Conservation (phyloP, 2,113 vertebrate genomes). For the Scytalopus superciliaris region DNA sequence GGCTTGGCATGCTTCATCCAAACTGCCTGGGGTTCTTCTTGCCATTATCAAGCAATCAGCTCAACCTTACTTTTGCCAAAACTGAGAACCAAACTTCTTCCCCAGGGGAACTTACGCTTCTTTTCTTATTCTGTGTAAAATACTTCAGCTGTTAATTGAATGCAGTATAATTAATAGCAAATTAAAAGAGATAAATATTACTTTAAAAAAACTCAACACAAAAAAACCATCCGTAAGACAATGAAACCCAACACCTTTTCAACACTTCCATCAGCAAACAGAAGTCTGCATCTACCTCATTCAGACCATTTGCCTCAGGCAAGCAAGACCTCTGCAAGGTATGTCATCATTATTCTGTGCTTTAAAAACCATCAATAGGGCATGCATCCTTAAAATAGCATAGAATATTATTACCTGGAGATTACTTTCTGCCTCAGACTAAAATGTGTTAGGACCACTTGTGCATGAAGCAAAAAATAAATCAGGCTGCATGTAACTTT, state of each 20-base stretch:
- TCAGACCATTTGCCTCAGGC: constrained; percentile 52
- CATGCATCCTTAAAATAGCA: constrained; percentile 48
- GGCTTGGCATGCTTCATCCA: neutral
- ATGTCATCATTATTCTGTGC: constrained; percentile 56
- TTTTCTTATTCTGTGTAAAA: neutral
- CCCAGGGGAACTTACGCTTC: neutral
- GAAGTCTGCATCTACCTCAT: neutral
- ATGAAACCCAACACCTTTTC: neutral
- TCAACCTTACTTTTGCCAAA: neutral
- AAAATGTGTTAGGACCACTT: constrained; percentile 3
- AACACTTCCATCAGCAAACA: constrained; percentile 33
- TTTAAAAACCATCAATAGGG: constrained; percentile 46
- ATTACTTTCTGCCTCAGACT: constrained; percentile 23
- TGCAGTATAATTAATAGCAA: neutral
- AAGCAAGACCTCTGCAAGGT: constrained; percentile 39
- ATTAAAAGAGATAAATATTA: neutral
- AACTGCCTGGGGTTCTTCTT: neutral
- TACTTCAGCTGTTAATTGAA: neutral
- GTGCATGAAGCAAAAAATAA: neutral
- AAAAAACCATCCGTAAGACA: neutral
- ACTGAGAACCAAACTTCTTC: neutral
- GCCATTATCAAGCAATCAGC: neutral
- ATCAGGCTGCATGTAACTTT: neutral
- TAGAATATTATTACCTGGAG: constrained; percentile 22
- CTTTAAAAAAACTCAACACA: neutral